A percentile compares a stretch with the other conserved stretches of the same genome.
Conservation (phyloP, 2,113 vertebrate species). For the Pipra filicauda region DNA sequence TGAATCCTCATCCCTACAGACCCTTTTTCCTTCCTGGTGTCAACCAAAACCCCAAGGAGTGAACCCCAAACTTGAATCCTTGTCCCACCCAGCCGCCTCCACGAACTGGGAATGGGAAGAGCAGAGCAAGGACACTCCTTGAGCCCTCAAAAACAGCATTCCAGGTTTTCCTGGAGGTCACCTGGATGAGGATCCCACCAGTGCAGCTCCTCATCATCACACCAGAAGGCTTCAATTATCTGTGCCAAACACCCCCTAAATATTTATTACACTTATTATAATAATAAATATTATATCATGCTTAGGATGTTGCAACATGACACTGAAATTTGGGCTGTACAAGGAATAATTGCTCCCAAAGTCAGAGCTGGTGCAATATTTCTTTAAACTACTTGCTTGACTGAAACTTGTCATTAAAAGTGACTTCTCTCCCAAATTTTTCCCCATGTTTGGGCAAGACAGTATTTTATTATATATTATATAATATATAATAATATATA, state of each 20-base stretch:
- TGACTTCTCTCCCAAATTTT: neutral
- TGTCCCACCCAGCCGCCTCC: neutral
- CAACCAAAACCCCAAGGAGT: fast-evolving
- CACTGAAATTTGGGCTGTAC: neutral
- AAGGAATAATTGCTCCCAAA: neutral
- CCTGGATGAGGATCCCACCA: fast-evolving
- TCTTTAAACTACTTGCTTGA: neutral
- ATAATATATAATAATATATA: too few relatives aligned
- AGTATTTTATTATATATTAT: neutral
- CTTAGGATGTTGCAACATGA: fast-evolving
- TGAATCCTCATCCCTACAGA: too few relatives aligned
- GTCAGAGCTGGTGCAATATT: neutral
- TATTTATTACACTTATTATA: fast-evolving
- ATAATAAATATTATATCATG: neutral
- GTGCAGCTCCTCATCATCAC: neutral
- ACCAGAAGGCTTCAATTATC: neutral
- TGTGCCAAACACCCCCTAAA: fast-evolving
- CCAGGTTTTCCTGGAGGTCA: fast-evolving
- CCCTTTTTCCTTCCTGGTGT: too few relatives aligned
- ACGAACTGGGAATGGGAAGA: neutral
- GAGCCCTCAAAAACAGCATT: fast-evolving
- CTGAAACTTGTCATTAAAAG: neutral
- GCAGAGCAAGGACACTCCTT: fast-evolving
- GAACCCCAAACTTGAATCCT: neutral
- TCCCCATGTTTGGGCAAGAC: neutral